phyloP scores from a whole-genome alignment of 2,888 invertebrate genomes.

The Cataglyphis rosenhaueri region DNA sequence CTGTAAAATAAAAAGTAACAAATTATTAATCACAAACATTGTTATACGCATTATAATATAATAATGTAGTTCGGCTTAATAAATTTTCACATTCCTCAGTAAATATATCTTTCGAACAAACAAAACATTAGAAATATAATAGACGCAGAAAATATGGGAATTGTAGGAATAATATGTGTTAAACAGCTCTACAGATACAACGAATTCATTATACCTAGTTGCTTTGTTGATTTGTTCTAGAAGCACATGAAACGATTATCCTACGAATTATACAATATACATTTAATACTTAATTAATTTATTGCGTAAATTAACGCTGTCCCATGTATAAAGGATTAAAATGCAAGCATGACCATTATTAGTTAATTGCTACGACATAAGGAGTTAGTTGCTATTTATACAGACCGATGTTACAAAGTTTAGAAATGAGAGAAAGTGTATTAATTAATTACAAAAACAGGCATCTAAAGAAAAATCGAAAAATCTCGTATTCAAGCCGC shows the following conservation, averaged over 20 bases:
- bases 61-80: background rate
- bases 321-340: background rate
- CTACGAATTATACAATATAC: background rate
- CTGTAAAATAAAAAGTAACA: conserved; percentile 73
- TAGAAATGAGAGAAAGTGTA: background rate
- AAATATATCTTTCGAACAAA: background rate
- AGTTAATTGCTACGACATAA: background rate
- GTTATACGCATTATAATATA: background rate
- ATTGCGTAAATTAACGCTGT: background rate
- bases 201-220: background rate
- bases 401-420: background rate
- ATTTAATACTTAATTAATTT: background rate
- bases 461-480: background rate
- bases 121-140: background rate
- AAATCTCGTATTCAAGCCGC: conserved; percentile 10
- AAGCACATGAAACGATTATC: background rate
- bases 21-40: conserved; percentile 1
- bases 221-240: background rate
- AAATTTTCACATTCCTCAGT: background rate
- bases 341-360: background rate
- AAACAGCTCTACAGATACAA: background rate
- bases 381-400: background rate
- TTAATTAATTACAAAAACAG: conserved; percentile 1
- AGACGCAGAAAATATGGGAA: background rate
- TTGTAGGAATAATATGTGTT: background rate